Evolutionary conservation across 2,888 invertebrate genomes (phyloP), one percentile per base, ranked within the genome.

Genomic region (Melinopterus prodromus): DNA sequence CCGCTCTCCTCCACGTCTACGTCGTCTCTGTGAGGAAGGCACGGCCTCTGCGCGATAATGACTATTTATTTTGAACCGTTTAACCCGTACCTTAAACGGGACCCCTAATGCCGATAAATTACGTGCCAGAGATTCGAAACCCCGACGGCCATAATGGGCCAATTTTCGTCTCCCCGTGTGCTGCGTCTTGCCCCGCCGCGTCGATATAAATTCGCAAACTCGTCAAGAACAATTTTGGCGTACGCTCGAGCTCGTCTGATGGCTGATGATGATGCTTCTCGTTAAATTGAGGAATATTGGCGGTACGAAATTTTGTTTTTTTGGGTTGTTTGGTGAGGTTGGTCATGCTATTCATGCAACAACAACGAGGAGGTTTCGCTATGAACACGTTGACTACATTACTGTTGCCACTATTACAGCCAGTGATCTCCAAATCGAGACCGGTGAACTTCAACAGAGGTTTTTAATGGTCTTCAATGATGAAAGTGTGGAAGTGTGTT

Each of bases 61-160:
- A 74, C 74, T 74, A 74, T 74, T 74, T 74, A 74, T 74, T 74
- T 74, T 74, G 74, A 74, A 74, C 74, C 35, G 74, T 74, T 74
- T 74, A 74, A 74, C 36, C 74, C 74, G 74, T 74, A 37, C 74
- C 74, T 74, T 37, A 74, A 74, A 74, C 71, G 36, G 74, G 36
- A 37, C 36, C 74, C 74, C 74, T 74, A 74, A 74, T 74, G 74
- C 74, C 74, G 36, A 74, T 74, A 74, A 74, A 74, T 74, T 74
- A 74, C 74, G 74, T 74, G 37, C 36, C 35, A 71, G 16, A 35
- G 71, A 53, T 53, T 71, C 26, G 74, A 74, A 37, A 74, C 36
- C 74, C 36, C 26, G 37, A 35, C 74, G 74, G 74, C 35, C 74
- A 74, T 74, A 74, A 74, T 74, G 74, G 74, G 74, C 74, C 74